Percentiles rank a stretch among this genome's conserved stretches.
Conservation (phyloP, 2,797 vertebrate species). For the Sebastes melanostomus region DNA sequence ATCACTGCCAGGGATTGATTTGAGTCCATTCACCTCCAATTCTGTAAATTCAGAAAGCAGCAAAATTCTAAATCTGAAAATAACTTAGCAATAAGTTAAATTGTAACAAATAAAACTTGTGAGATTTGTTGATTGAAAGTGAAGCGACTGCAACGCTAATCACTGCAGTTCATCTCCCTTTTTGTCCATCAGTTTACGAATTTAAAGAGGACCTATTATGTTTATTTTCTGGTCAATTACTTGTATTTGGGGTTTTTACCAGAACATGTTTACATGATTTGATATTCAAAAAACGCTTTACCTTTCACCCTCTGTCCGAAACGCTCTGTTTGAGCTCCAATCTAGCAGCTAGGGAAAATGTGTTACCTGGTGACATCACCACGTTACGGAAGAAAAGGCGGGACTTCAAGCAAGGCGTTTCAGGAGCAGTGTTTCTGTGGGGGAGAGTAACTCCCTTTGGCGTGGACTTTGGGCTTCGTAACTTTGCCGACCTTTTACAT, state of each 20-base stretch:
- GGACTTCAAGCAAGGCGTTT: neutral
- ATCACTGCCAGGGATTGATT: slow-evolving; percentile 21
- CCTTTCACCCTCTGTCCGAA: neutral
- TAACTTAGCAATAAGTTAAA: slow-evolving; percentile 30
- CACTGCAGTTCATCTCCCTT: neutral
- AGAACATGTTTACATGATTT: neutral
- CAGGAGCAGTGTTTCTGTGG: neutral
- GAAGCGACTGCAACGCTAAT: slow-evolving; percentile 20
- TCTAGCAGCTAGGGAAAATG: neutral
- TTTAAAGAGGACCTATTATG: neutral
- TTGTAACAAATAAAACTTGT: neutral
- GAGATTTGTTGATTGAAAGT: slow-evolving; percentile 7
- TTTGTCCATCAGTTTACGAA: neutral
- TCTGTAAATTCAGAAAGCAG: slow-evolving; percentile 1
- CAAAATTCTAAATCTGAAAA: slow-evolving; percentile 2
- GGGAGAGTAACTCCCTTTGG: neutral
- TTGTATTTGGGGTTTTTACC: neutral
- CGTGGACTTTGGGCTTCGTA: neutral
- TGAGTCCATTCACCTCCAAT: slow-evolving; percentile 9
- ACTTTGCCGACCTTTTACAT: neutral
- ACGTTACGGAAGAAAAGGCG: neutral
- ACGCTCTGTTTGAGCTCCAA: neutral
- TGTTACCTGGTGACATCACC: neutral
- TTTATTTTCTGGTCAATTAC: neutral
- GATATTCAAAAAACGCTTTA: neutral